These are phyloP conservation scores for Atrichornis clamosus DNA, from an alignment of 2,113 vertebrate genomes.

Conservation along the genomic window DNA sequence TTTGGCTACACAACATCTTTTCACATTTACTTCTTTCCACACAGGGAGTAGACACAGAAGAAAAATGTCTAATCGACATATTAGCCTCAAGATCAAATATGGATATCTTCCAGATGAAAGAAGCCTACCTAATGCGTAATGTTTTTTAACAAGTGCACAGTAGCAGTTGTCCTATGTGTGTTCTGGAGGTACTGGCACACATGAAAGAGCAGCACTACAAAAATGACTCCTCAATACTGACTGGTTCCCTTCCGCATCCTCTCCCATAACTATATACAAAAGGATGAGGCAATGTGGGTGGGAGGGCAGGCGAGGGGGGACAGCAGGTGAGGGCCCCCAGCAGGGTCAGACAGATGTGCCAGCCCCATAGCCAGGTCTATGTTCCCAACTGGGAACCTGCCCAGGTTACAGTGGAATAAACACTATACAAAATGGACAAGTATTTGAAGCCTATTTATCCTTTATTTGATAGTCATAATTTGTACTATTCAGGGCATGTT, in stretches of 20 bases:
- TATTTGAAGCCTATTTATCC: neutral
- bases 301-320: fast-evolving
- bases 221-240: neutral
- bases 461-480: neutral
- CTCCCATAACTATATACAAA: neutral
- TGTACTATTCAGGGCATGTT: neutral
- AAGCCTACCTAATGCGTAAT: conserved; percentile 78
- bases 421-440: neutral
- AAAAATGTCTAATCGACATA: conserved; percentile 80
- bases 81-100: conserved; percentile 78
- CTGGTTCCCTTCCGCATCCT: neutral
- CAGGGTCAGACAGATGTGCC: neutral
- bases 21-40: neutral
- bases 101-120: conserved; percentile 79
- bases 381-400: neutral
- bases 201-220: neutral
- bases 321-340: fast-evolving
- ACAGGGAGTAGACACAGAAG: conserved; percentile 75
- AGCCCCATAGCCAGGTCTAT: neutral
- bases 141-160: neutral
- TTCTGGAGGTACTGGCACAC: neutral
- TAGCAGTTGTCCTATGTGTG: neutral
- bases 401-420: neutral
- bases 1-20: neutral
- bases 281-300: neutral